These are phyloP conservation scores for Diorhabda carinulata DNA, from an alignment of 1,140 invertebrate species.

Conservation along the genomic window DNA sequence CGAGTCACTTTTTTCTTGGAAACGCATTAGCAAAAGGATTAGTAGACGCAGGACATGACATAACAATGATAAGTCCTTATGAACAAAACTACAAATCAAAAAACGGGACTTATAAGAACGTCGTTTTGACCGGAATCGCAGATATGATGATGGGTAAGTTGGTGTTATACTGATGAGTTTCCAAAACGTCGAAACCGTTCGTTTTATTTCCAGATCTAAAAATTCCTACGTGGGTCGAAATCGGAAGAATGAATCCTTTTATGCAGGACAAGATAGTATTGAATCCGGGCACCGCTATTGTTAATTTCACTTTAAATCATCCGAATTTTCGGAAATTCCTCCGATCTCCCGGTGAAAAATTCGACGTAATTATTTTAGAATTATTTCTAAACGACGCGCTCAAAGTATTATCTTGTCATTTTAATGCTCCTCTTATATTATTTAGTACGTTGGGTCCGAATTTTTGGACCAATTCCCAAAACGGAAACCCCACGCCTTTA, in stretches of 20 bases:
- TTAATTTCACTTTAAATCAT: constrained; percentile 4
- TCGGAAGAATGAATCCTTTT: background rate
- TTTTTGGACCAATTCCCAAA: constrained; percentile 27
- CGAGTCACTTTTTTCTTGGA: constrained; percentile 57
- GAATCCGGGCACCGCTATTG: background rate
- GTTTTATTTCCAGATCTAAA: constrained; percentile 6
- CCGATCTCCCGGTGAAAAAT: constrained; percentile 20
- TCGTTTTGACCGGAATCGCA: constrained; percentile 18
- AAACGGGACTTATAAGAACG: constrained; percentile 23
- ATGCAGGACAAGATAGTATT: background rate
- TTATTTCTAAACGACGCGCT: constrained; percentile 49
- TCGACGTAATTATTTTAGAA: constrained; percentile 49
- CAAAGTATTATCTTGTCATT: constrained; percentile 44
- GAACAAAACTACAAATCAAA: constrained; percentile 47
- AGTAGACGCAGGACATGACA: constrained; percentile 54
- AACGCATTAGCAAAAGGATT: constrained; percentile 54
- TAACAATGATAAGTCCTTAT: constrained; percentile 55
- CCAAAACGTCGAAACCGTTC: background rate
- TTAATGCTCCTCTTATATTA: constrained; percentile 45
- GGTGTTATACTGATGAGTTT: background rate
- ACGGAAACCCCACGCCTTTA: constrained; percentile 44
- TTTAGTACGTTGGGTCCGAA: constrained; percentile 40
- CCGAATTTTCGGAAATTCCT: constrained; percentile 8
- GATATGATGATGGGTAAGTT: background rate
- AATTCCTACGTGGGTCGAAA: background rate